phyloP scores from a whole-genome alignment of 2,888 invertebrate species.

The Drosophila peninsularis region DNA sequence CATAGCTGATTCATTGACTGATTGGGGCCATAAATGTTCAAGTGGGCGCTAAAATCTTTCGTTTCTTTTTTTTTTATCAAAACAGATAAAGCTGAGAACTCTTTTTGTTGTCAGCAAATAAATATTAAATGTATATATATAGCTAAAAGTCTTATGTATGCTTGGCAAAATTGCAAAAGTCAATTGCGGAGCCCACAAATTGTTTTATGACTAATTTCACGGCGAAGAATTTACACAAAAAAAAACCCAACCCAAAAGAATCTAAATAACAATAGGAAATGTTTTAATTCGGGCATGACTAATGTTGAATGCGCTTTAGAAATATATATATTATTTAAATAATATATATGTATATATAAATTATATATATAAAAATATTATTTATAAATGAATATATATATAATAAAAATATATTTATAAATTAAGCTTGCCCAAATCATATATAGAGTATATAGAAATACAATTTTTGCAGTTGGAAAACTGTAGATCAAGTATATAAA shows the following conservation, averaged over 20 bases:
- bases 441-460: no score
- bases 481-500: not conserved
- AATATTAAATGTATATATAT: not conserved
- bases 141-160: not conserved
- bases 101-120: not conserved
- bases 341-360: not conserved
- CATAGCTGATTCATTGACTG: not conserved
- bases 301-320: not conserved
- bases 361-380: no score
- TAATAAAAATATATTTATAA: no score
- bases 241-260: not conserved
- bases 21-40: slow-evolving; percentile 2
- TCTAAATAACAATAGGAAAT: not conserved
- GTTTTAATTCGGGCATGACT: no score
- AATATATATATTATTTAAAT: not conserved
- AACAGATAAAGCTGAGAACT: not conserved
- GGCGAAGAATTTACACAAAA: slow-evolving; percentile 16
- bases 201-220: slow-evolving; percentile 10
- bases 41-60: not conserved
- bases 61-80: not conserved
- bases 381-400: no score
- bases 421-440: no score
- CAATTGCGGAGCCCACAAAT: not conserved
- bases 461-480: no score
- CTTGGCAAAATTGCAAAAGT: not conserved